Evolutionary conservation across 2,113 vertebrate species (phyloP), one percentile per base, ranked within the genome.

Genomic region (Dendropsophus ebraccatus): DNA sequence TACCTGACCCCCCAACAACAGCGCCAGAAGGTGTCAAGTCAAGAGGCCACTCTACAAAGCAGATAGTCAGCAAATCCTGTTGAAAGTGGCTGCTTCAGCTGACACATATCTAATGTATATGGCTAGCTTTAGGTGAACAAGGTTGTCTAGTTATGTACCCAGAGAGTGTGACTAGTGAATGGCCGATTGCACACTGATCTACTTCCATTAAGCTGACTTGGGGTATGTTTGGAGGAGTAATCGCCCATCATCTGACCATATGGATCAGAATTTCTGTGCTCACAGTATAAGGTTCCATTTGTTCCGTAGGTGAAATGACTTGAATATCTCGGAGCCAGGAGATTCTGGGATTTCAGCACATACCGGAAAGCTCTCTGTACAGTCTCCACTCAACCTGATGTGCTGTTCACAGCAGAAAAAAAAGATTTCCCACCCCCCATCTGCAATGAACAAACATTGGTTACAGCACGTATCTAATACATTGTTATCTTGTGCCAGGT

Each of bases 361-460:
- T 82, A 45, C n/a, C 50, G 58, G 16, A 74, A 25, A 45, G 80
- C 3, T 50, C 19, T 82, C n/a, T 69, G 41, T 50, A 35, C 21
- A 49, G 5, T 69, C 49, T 65, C 28, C 62, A 82, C 28, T 32
- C 37, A n/a, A 32, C 25, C 60, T 28, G 17, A 30, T 67, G 45
- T 75, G 72, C 82, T 62, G 72, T 41, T 73, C 41, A 73, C 30
- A 50, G 84, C 76, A 86, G 65, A 56, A 86, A 86, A 25, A 54
- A 32, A 32, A 69, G 17, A 19, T 19, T 30, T 19, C 6, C n/a
- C 28, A 19, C 47, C 25, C 6, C 58, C 45, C 72, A 50, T 28
- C 65, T 35, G 58, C 49, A 21, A 72, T 45, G 62, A 78, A 58
- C 28, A 72, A 79, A 41, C 23, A 32, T 10, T 4, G 58, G 9